Conservation (phyloP, 2,888 invertebrate genomes). For the Drosophila subquinaria region DNA sequence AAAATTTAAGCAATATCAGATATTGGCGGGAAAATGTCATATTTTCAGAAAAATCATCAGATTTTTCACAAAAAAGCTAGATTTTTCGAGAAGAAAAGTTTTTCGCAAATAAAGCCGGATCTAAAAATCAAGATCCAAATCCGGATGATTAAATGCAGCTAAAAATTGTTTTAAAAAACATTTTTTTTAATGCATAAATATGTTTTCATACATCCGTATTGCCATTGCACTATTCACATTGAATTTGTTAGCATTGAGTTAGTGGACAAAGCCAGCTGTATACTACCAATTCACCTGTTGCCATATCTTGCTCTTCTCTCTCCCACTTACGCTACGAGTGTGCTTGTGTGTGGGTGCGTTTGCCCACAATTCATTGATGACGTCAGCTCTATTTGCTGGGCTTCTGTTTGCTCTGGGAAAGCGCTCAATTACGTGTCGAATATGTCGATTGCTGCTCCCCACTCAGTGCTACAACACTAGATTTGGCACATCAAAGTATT, state of each 20-base stretch:
- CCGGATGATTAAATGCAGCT: no score
- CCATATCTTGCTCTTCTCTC: slow-evolving; percentile 10
- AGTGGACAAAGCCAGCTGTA: slow-evolving; percentile 32
- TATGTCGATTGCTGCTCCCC: no score
- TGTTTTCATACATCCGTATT: neutral
- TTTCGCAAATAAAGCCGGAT: no score
- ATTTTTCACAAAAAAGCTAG: no score
- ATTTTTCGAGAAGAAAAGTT: no score
- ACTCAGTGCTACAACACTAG: no score
- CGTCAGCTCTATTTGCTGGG: slow-evolving; percentile 35
- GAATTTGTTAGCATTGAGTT: slow-evolving; percentile 2
- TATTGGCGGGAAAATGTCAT: no score
- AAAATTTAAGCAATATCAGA: no score
- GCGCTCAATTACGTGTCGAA: slow-evolving; percentile 49
- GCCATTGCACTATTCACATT: neutral
- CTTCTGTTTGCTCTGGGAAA: slow-evolving; percentile 60
- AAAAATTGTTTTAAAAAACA: no score
- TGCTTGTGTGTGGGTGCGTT: slow-evolving; percentile 20
- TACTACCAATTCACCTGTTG: slow-evolving; percentile 39
- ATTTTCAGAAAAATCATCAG: no score
- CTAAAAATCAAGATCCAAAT: no score
- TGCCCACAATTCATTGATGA: slow-evolving; percentile 45
- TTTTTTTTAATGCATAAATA: no score
- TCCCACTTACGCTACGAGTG: slow-evolving; percentile 3
- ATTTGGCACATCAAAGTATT: neutral